Percentiles rank a stretch among this genome's conserved stretches.
phyloP scores from a whole-genome alignment of 2,797 vertebrate species.

The Holocentrus rufus region DNA sequence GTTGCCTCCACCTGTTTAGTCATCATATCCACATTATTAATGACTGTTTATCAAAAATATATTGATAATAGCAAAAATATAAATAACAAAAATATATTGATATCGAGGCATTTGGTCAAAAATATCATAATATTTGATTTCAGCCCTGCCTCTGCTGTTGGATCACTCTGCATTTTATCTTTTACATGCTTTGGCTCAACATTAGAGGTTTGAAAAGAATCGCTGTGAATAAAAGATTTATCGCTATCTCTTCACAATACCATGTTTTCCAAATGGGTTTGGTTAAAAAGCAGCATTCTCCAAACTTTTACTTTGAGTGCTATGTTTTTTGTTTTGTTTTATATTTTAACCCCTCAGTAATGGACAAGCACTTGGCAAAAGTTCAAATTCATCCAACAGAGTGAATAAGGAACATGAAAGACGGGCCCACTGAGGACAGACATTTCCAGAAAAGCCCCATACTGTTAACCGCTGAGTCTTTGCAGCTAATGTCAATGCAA shows the following conservation, averaged over 20 bases:
- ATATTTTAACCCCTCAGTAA: background rate
- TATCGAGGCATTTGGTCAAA: too few relatives aligned
- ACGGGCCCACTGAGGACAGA: constrained; percentile 1
- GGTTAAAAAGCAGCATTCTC: too few relatives aligned
- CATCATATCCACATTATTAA: too few relatives aligned
- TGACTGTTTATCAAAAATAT: too few relatives aligned
- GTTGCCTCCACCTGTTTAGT: too few relatives aligned
- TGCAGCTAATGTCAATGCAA: constrained; percentile 10
- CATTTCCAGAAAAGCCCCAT: constrained; percentile 1
- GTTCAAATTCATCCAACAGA: background rate
- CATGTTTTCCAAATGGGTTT: too few relatives aligned
- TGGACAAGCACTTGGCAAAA: background rate
- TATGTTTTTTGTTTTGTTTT: background rate
- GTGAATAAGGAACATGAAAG: constrained; percentile 14
- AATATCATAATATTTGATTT: too few relatives aligned
- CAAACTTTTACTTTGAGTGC: too few relatives aligned
- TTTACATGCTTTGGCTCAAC: background rate
- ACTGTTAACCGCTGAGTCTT: constrained; percentile 8
- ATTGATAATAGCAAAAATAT: too few relatives aligned
- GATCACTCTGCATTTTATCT: background rate
- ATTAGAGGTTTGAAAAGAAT: background rate
- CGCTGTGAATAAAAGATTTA: too few relatives aligned
- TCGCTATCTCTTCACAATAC: too few relatives aligned
- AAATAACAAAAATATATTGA: too few relatives aligned
- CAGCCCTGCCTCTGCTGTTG: constrained; percentile 7